A percentile compares a stretch with the other conserved stretches of the same genome.
Conservation (phyloP, 2,797 vertebrate species). For the Anas acuta region DNA sequence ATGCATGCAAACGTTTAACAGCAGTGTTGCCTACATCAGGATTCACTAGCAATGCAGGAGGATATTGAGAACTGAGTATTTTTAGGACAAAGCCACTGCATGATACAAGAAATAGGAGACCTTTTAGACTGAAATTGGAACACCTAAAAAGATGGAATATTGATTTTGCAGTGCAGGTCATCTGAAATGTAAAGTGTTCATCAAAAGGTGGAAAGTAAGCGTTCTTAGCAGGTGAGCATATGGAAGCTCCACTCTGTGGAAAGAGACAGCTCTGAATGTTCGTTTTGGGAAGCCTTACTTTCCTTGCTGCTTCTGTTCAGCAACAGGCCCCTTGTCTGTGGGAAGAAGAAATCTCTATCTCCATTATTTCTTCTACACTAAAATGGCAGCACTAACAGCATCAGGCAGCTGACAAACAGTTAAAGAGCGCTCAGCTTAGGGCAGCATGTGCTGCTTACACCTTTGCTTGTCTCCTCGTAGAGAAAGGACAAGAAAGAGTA, state of each 20-base stretch:
- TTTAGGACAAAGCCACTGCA: neutral
- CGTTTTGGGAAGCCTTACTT: neutral
- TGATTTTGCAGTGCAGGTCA: accelerated
- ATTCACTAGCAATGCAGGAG: neutral
- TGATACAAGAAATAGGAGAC: neutral
- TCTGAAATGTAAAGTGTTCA: neutral
- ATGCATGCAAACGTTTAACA: neutral
- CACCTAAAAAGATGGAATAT: neutral
- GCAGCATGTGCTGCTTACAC: neutral
- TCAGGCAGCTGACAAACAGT: neutral
- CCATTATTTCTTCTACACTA: neutral
- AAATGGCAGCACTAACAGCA: neutral
- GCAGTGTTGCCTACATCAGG: neutral
- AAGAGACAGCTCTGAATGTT: neutral
- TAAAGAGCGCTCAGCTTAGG: neutral
- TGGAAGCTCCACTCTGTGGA: neutral
- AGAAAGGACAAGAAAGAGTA: neutral
- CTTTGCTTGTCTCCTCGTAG: neutral
- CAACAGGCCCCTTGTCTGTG: neutral
- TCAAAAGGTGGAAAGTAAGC: neutral
- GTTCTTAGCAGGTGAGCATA: neutral
- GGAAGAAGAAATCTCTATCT: neutral
- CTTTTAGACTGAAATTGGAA: neutral
- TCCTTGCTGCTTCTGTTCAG: neutral
- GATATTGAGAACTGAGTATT: neutral